A percentile compares a stretch with the other conserved stretches of the same genome.
phyloP scores from a whole-genome alignment of 2,888 invertebrate species.

The Hyalella azteca region DNA sequence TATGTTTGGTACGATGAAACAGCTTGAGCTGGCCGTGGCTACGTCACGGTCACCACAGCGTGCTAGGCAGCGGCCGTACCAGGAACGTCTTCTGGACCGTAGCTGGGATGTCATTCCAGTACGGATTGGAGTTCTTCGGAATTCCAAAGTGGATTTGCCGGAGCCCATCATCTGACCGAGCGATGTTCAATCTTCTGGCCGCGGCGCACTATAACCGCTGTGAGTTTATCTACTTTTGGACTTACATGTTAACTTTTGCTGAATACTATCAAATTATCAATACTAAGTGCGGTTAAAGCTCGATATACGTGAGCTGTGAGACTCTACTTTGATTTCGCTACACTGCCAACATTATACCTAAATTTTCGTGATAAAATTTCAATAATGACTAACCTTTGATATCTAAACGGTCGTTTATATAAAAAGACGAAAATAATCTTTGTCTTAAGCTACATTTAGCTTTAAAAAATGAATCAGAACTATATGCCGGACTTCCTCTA shows the following conservation, averaged over 20 bases:
- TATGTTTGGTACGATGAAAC: no score
- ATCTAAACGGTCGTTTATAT: no score
- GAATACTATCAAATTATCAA: not conserved
- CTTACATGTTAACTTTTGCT: not conserved
- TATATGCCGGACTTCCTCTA: no score
- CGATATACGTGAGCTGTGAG: not conserved
- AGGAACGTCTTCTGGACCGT: not conserved
- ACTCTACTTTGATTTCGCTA: not conserved
- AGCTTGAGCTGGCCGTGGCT: conserved; percentile 13
- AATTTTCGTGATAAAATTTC: not conserved
- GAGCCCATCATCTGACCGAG: conserved; percentile 20
- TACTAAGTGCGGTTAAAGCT: not conserved
- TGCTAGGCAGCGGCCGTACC: not conserved
- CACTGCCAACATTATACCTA: no score
- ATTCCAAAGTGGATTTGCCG: not conserved
- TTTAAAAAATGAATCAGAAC: no score
- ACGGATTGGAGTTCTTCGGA: not conserved
- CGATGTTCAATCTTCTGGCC: not conserved
- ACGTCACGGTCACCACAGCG: conserved; percentile 21
- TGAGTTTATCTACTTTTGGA: not conserved
- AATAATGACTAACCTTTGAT: not conserved
- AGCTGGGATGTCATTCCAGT: not conserved
- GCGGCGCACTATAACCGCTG: not conserved
- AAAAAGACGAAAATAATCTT: no score
- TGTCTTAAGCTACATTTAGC: no score